Evolutionary conservation across 1,140 invertebrate genomes (phyloP).

Genomic region (Scylla paramamosain): DNA sequence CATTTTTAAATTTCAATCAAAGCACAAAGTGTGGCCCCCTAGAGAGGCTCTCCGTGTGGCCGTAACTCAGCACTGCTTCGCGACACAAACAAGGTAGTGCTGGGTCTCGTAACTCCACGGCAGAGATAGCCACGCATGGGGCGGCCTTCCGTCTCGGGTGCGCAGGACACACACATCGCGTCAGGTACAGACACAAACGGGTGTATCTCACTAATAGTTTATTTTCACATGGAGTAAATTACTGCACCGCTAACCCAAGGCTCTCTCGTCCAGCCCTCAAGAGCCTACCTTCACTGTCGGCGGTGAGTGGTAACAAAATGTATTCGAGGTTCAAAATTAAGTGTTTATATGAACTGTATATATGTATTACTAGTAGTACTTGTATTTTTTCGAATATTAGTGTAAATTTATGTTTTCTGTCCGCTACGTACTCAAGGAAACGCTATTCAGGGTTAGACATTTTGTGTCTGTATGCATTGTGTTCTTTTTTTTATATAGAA

Average conservation of each 20-base stretch:
- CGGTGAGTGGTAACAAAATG: too few species aligned
- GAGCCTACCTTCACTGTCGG: too few species aligned
- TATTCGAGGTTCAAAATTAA: too few species aligned
- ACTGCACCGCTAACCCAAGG: not conserved
- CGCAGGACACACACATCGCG: not conserved
- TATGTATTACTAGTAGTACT: too few species aligned
- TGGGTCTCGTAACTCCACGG: not conserved
- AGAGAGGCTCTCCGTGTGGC: not conserved
- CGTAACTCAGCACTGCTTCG: not conserved
- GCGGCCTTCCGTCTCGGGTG: not conserved
- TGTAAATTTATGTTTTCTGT: too few species aligned
- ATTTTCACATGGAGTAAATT: not conserved
- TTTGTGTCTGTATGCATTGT: not conserved
- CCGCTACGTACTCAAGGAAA: too few species aligned
- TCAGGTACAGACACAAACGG: not conserved
- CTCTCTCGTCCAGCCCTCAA: too few species aligned
- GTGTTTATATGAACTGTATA: too few species aligned
- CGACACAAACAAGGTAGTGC: not conserved
- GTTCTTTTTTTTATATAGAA: too few species aligned
- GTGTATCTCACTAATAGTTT: not conserved
- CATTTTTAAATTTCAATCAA: too few species aligned
- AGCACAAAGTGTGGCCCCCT: not conserved
- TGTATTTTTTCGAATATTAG: too few species aligned
- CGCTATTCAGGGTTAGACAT: not conserved
- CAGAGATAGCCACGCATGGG: not conserved